phyloP scores from a whole-genome alignment of 2,888 invertebrate species.

The Dynastes maya region DNA sequence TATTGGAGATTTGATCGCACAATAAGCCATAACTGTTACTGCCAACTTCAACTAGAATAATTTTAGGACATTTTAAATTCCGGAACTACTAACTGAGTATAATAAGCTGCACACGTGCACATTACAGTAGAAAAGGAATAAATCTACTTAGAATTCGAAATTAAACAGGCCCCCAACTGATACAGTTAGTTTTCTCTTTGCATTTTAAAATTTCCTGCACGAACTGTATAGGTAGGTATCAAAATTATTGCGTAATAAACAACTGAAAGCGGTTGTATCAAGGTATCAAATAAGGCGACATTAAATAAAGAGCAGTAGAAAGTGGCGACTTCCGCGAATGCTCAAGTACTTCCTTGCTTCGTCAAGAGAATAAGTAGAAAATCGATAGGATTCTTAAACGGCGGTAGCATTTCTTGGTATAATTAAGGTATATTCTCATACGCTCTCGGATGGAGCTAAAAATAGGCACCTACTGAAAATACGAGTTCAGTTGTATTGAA shows the following conservation, averaged over 20 bases:
- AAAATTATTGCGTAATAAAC: slow-evolving; percentile 16
- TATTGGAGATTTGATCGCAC: no score
- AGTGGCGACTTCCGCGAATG: slow-evolving; percentile 35
- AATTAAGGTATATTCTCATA: not conserved
- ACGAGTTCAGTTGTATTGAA: not conserved
- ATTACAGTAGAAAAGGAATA: not conserved
- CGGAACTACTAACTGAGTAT: no score
- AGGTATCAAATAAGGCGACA: slow-evolving; percentile 30
- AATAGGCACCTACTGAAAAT: not conserved
- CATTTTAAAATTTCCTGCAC: not conserved
- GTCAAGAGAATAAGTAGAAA: slow-evolving; percentile 2
- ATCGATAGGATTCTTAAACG: slow-evolving; percentile 11
- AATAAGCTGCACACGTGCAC: no score
- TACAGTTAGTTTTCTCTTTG: not conserved
- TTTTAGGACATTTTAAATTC: no score
- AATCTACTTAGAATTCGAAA: not conserved
- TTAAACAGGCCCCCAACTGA: not conserved
- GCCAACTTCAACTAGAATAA: no score
- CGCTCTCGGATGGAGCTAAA: not conserved
- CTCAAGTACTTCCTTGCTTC: slow-evolving; percentile 28
- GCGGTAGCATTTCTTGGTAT: not conserved
- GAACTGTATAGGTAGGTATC: not conserved
- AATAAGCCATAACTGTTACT: no score
- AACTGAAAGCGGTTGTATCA: slow-evolving; percentile 11
- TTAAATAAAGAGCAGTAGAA: slow-evolving; percentile 40